Conservation (phyloP, 2,888 invertebrate genomes). For the Mythimna ferrago region DNA sequence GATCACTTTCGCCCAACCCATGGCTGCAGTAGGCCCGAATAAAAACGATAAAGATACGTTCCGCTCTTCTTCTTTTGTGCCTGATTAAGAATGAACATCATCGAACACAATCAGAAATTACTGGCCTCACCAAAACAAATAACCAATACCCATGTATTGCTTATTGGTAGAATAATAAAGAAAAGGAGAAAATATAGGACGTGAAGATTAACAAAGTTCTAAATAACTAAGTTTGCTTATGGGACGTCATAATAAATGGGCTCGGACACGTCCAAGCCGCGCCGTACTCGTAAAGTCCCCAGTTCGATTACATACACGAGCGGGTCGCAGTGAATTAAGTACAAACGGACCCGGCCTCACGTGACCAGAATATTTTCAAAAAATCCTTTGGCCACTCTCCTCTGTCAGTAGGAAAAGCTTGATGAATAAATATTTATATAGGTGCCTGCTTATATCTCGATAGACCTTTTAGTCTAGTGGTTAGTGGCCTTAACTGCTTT, state of each 20-base stretch:
- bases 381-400: constrained; percentile 70
- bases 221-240: constrained; percentile 71
- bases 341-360: constrained; percentile 75
- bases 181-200: constrained; percentile 66
- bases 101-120: constrained; percentile 21
- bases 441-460: background rate
- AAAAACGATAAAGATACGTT: background rate
- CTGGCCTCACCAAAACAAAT: constrained; percentile 43
- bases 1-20: no score
- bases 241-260: constrained; percentile 73
- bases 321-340: constrained; percentile 80
- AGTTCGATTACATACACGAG: constrained; percentile 81
- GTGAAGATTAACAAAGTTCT: constrained; percentile 68
- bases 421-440: constrained; percentile 65
- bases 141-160: constrained; percentile 34
- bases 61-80: background rate
- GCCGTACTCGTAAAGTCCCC: constrained; percentile 78
- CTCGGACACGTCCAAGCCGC: constrained; percentile 73
- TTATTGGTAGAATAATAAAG: constrained; percentile 57
- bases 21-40: no score
- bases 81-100: constrained; percentile 9
- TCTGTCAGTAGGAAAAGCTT: constrained; percentile 64
- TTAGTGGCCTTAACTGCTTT: no score
- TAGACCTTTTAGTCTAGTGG: no score
- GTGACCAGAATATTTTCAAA: constrained; percentile 79